Evolutionary conservation across 2,113 vertebrate species (phyloP), one percentile per base, ranked within the genome.

Genomic region (Raja brachyura): DNA sequence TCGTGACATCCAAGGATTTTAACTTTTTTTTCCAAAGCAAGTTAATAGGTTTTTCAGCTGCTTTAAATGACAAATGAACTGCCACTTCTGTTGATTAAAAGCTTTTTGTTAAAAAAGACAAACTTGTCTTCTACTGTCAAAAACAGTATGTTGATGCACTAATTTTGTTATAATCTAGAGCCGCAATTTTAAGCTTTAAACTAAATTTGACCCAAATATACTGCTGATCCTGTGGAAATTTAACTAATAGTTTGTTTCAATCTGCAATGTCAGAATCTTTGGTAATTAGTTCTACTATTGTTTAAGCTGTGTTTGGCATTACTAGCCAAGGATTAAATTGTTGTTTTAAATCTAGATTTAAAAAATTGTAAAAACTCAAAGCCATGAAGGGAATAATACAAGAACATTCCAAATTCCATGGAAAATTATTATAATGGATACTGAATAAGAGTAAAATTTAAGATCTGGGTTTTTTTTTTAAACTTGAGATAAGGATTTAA

Each of bases 11-110:
- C 68, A 54, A 74, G 22, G 22, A 22, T 11, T 54, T 92, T 73
- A 92, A 74, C 20, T 4, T 48, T 74, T 92, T 73, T 31, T 92
- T 92, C 70, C 66, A 73, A 92, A 73, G 61, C 63, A 68, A 90
- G 63, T 92, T 74, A 70, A 92, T 92, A 73, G 9, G 22, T 54
- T 73, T 92, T 74, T 68, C 90, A 92, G 90, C 66, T 73, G 90
- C 22, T 63, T 88, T 31, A 63, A n/a, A 59, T 2, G 22, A 14
- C 13, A 66, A 31, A 54, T 20, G 31, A 88, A 88, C 56, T 63
- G 83, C 59, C 59, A 31, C 59, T 88, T 63, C 83, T 66, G 83
- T 33, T 63, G n/a, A 88, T 73, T 92, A 73, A 70, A 92, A 68
- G 16, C 8, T 33, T 83, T 85, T 54, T 18, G 33, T 56, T 31